Evolutionary conservation across 2,113 vertebrate species (phyloP).

Genomic region (Cyanocitta stelleri): DNA sequence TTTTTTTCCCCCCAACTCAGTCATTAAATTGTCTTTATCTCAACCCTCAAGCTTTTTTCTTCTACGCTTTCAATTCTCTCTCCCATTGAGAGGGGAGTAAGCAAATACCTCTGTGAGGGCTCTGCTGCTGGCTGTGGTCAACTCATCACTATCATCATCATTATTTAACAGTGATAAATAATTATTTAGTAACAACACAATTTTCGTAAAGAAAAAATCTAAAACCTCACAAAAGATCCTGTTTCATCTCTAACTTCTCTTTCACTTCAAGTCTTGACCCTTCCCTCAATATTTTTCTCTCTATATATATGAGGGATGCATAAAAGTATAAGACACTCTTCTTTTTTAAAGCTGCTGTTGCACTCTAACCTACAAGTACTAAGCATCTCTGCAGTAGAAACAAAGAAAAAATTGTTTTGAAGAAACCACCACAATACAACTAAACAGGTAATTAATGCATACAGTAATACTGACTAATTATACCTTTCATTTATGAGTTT

Average conservation of each 20-base stretch:
- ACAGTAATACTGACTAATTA: background rate
- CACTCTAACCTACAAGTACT: background rate
- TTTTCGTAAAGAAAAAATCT: background rate
- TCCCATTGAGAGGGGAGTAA: background rate
- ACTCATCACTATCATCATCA: background rate
- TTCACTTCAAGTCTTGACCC: background rate
- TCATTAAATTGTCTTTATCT: background rate
- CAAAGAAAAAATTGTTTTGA: background rate
- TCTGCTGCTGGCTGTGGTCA: background rate
- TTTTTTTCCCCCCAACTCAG: background rate
- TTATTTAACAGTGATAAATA: background rate
- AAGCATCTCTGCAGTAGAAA: background rate
- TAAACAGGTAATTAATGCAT: background rate
- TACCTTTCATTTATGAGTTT: background rate
- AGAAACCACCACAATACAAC: background rate
- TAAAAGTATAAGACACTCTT: background rate
- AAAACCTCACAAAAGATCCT: background rate
- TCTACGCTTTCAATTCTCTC: background rate
- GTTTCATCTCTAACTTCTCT: background rate
- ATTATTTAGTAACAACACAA: background rate
- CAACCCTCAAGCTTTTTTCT: background rate
- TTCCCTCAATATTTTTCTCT: background rate
- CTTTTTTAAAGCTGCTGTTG: background rate
- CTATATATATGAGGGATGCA: fast-evolving
- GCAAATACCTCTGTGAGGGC: background rate